Evolutionary conservation across 2,113 vertebrate genomes (phyloP).

Genomic region (Dromiciops gliroides): DNA sequence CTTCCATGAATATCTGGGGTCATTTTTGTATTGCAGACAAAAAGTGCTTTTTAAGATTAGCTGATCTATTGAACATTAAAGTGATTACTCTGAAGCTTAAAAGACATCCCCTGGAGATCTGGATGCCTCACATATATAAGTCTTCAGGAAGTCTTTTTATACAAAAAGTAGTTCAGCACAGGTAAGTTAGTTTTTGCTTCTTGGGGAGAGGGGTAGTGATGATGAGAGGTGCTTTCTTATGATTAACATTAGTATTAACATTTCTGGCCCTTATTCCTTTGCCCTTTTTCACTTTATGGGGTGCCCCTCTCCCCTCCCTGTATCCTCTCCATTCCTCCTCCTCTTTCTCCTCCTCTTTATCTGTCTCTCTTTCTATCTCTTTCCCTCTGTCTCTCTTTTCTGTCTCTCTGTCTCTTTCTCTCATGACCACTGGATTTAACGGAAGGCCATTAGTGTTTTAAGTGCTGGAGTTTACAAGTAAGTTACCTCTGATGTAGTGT

Average conservation of each 20-base stretch:
- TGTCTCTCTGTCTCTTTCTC: neutral
- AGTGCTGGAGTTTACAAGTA: neutral
- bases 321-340: too few species aligned
- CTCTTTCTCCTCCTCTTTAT: neutral
- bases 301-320: neutral
- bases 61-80: constrained; percentile 95
- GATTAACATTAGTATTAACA: neutral
- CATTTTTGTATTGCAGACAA: constrained; percentile 84
- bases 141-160: constrained; percentile 85
- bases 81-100: constrained; percentile 89
- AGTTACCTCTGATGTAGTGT: neutral
- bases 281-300: neutral
- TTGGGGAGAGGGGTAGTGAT: neutral
- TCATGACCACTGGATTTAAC: neutral
- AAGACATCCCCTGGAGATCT: constrained; percentile 86
- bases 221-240: neutral
- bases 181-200: constrained; percentile 80
- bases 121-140: constrained; percentile 85
- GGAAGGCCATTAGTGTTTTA: neutral
- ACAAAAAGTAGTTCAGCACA: constrained; percentile 86
- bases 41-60: constrained; percentile 90
- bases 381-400: neutral
- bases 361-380: neutral
- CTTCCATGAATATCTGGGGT: neutral
- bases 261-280: neutral